phyloP scores from a whole-genome alignment of 2,888 invertebrate species.

The Scaeva pyrastri region DNA sequence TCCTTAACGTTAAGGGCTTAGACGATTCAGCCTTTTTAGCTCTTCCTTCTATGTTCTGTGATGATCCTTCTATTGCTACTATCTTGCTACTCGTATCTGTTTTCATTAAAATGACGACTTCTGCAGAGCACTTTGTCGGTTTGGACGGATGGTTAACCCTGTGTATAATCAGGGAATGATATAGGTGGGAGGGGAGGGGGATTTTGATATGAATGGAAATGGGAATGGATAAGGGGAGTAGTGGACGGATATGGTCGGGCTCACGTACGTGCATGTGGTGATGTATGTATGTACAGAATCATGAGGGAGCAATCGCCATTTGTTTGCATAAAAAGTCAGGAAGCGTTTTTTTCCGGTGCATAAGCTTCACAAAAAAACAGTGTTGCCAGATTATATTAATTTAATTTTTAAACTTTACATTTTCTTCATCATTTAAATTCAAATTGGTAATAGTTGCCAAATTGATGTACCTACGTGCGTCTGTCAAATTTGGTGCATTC shows the following conservation, averaged over 20 bases:
- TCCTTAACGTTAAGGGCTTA: slow-evolving; percentile 65
- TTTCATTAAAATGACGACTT: slow-evolving; percentile 71
- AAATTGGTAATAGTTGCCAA: no score
- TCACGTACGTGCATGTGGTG: slow-evolving; percentile 64
- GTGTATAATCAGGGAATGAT: slow-evolving; percentile 63
- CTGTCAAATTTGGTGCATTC: no score
- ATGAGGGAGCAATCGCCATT: slow-evolving; percentile 63
- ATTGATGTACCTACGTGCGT: no score
- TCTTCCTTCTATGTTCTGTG: background rate
- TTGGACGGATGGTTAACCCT: slow-evolving; percentile 72
- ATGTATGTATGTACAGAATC: slow-evolving; percentile 60
- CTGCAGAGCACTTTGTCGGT: slow-evolving; percentile 66
- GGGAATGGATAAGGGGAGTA: no score
- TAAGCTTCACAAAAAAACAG: slow-evolving; percentile 11
- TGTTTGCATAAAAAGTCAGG: slow-evolving; percentile 72
- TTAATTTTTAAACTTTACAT: no score
- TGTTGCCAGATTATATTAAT: background rate
- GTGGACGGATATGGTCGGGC: slow-evolving; percentile 71
- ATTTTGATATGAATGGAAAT: no score
- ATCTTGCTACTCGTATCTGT: slow-evolving; percentile 59
- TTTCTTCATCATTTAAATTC: no score
- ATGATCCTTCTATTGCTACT: background rate
- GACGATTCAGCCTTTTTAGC: slow-evolving; percentile 56
- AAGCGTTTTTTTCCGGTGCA: slow-evolving; percentile 53
- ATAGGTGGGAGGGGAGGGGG: no score